Evolutionary conservation across 2,113 vertebrate genomes (phyloP).

Genomic region (Mesembrinibis cayennensis): DNA sequence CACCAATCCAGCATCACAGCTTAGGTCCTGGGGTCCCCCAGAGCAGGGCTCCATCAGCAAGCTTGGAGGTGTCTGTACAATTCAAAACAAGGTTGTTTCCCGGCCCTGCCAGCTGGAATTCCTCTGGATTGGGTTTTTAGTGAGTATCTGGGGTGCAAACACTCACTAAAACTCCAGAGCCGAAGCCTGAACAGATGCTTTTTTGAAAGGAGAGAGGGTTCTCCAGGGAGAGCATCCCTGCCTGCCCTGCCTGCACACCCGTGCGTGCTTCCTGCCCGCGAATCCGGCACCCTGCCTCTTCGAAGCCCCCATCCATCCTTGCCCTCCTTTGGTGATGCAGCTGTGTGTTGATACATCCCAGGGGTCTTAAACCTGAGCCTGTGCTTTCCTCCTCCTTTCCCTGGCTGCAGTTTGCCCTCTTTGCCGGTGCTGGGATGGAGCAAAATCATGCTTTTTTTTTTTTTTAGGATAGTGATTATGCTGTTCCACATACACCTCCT

Average conservation of each 20-base stretch:
- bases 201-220: neutral
- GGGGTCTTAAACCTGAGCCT: neutral
- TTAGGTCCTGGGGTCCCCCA: neutral
- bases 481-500: neutral
- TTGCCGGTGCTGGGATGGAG: neutral
- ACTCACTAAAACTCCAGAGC: neutral
- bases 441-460: neutral
- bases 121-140: neutral
- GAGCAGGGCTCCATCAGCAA: neutral
- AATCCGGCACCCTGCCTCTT: neutral
- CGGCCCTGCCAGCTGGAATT: neutral
- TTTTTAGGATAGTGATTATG: neutral
- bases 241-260: neutral
- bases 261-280: neutral
- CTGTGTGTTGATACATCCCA: neutral
- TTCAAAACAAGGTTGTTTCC: neutral
- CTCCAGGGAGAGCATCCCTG: neutral
- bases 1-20: rapidly evolving
- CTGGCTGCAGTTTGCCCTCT: neutral
- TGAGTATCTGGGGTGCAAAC: neutral
- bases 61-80: rapidly evolving
- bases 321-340: neutral
- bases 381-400: neutral
- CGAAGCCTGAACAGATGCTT: neutral
- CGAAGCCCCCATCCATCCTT: no score